Percentiles rank a stretch among this genome's conserved stretches.
These are phyloP conservation scores for Pseudonaja textilis DNA, from an alignment of 2,113 vertebrate genomes.

Conservation along the genomic window DNA sequence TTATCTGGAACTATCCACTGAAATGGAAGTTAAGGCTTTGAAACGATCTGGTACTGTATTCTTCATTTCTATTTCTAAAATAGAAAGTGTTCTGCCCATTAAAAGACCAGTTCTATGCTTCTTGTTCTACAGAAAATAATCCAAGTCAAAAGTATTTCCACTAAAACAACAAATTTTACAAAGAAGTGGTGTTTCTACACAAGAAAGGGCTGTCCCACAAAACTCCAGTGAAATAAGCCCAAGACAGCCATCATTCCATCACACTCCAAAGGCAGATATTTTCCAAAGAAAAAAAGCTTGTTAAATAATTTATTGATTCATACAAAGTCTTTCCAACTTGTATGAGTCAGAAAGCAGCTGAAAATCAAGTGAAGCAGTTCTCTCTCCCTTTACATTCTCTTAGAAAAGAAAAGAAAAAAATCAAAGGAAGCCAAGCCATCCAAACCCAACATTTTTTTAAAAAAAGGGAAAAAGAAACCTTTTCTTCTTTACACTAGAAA, in stretches of 20 bases:
- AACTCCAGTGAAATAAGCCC: background rate
- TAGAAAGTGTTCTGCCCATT: background rate
- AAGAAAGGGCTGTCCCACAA: background rate
- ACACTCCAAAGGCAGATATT: background rate
- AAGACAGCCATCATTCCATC: background rate
- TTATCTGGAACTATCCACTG: background rate
- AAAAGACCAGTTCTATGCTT: background rate
- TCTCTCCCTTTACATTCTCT: slow-evolving; percentile 38
- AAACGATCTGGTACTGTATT: background rate
- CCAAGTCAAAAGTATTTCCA: background rate
- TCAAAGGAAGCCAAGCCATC: slow-evolving; percentile 37
- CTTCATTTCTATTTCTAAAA: background rate
- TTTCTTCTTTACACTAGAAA: slow-evolving; percentile 71
- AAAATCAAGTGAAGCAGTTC: slow-evolving; percentile 49
- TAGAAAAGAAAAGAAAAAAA: background rate
- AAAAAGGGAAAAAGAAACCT: slow-evolving; percentile 47
- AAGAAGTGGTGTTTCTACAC: too few species aligned
- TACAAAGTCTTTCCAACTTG: slow-evolving; percentile 81
- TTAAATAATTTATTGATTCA: slow-evolving; percentile 97
- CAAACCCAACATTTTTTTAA: slow-evolving; percentile 39
- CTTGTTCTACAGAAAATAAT: background rate
- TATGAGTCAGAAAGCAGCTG: slow-evolving; percentile 44
- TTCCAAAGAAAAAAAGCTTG: slow-evolving; percentile 66
- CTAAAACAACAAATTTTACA: background rate
- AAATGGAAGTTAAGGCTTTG: background rate